phyloP scores from a whole-genome alignment of 2,888 invertebrate genomes.

The Formica aserva region DNA sequence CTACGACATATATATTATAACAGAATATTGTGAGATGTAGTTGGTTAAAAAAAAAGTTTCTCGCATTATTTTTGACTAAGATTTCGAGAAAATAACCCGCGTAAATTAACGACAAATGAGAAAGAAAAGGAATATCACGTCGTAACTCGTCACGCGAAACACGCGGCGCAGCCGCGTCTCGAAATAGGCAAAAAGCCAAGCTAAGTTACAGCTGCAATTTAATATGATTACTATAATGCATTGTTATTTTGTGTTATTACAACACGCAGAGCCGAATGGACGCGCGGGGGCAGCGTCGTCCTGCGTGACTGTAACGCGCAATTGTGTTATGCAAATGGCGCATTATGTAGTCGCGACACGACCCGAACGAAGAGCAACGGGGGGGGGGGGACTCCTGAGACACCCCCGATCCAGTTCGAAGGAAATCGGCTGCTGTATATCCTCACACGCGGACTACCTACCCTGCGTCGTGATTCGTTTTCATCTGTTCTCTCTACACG shows the following conservation, averaged over 20 bases:
- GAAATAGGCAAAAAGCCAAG: constrained; percentile 1
- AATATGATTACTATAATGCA: constrained; percentile 18
- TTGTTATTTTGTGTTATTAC: constrained; percentile 41
- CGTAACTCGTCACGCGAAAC: not conserved
- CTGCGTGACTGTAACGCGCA: constrained; percentile 49
- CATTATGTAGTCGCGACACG: constrained; percentile 52
- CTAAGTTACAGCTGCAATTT: constrained; percentile 33
- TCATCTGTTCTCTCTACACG: constrained; percentile 3
- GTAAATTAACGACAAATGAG: not conserved
- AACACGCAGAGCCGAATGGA: constrained; percentile 2
- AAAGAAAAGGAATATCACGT: not conserved
- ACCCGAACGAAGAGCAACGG: not conserved
- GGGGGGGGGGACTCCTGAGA: constrained; percentile 9
- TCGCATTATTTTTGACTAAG: not conserved
- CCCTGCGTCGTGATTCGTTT: constrained; percentile 28
- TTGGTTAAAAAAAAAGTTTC: too few relatives aligned
- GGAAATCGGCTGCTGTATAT: constrained; percentile 24
- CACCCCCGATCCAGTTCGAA: constrained; percentile 32
- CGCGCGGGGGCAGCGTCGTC: constrained; percentile 12
- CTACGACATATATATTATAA: too few relatives aligned
- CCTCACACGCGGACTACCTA: constrained; percentile 2
- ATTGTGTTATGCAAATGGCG: constrained; percentile 49
- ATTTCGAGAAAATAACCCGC: not conserved
- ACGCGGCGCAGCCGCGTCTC: not conserved
- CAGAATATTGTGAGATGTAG: too few relatives aligned